A percentile compares a stretch with the other conserved stretches of the same genome.
Conservation (phyloP, 2,113 vertebrate species). For the Cinclus cinclus region DNA sequence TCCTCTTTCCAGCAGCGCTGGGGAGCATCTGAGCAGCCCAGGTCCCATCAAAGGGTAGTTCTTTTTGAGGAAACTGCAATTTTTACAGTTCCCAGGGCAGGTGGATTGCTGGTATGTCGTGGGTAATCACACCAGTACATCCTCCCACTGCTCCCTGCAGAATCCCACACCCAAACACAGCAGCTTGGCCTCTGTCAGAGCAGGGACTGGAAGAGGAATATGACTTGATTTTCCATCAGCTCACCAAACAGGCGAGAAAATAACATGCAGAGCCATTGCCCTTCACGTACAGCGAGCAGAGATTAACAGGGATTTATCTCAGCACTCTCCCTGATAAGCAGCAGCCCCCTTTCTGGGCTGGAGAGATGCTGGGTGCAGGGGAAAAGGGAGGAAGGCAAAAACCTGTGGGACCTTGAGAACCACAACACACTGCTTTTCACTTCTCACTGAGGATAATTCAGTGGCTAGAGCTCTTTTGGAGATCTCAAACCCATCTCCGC, state of each 20-base stretch:
- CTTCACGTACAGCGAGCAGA: not conserved
- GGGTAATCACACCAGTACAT: not conserved
- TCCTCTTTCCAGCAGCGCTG: not conserved
- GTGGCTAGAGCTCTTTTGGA: not conserved
- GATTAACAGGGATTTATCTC: not conserved
- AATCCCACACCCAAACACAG: not conserved
- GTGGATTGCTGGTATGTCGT: not conserved
- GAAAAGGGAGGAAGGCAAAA: not conserved
- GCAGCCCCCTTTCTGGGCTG: not conserved
- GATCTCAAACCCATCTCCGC: not conserved
- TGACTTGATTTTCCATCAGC: not conserved
- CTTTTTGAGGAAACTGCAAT: not conserved
- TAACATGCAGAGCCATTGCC: not conserved
- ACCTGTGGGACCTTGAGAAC: not conserved
- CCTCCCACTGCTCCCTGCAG: not conserved
- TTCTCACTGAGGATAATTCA: not conserved
- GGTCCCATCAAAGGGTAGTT: not conserved
- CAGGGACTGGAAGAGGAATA: not conserved
- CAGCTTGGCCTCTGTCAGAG: not conserved
- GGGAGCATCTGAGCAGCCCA: not conserved
- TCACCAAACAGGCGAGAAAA: conserved; percentile 24
- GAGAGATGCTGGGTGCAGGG: not conserved
- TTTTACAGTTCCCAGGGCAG: not conserved
- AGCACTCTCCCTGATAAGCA: not conserved
- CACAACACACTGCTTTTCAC: not conserved